These are phyloP conservation scores for Platichthys stellatus DNA, from an alignment of 2,113 vertebrate species.

Conservation along the genomic window DNA sequence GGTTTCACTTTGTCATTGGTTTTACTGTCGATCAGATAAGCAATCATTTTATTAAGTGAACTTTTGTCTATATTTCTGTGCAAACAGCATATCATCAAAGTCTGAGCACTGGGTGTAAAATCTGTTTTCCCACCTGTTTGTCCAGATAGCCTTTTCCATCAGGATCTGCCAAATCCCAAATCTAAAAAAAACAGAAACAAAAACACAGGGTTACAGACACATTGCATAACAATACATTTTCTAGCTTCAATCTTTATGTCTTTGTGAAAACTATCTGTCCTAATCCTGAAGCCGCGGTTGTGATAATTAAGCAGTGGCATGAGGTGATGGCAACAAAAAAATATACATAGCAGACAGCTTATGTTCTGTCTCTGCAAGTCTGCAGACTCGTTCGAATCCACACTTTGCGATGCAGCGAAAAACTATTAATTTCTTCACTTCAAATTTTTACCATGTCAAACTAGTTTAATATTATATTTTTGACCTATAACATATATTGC, in stretches of 20 bases:
- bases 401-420: too few species aligned
- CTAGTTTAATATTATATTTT: too few species aligned
- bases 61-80: background rate
- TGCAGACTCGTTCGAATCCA: too few species aligned
- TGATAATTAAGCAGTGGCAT: too few species aligned
- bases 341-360: too few species aligned
- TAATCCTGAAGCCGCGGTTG: too few species aligned
- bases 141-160: slow-evolving; percentile 97
- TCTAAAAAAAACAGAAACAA: slow-evolving; percentile 78
- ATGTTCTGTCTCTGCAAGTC: too few species aligned
- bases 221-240: background rate
- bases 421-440: too few species aligned
- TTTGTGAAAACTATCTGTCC: too few species aligned
- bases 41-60: background rate
- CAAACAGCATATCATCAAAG: background rate
- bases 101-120: background rate
- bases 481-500: too few species aligned
- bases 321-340: too few species aligned
- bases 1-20: background rate
- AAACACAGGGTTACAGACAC: background rate
- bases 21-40: background rate
- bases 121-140: slow-evolving; percentile 88
- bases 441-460: too few species aligned
- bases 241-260: background rate
- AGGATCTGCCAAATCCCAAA: slow-evolving; percentile 98